These are phyloP conservation scores for Noctua janthe DNA, from an alignment of 2,888 invertebrate genomes.

Conservation along the genomic window DNA sequence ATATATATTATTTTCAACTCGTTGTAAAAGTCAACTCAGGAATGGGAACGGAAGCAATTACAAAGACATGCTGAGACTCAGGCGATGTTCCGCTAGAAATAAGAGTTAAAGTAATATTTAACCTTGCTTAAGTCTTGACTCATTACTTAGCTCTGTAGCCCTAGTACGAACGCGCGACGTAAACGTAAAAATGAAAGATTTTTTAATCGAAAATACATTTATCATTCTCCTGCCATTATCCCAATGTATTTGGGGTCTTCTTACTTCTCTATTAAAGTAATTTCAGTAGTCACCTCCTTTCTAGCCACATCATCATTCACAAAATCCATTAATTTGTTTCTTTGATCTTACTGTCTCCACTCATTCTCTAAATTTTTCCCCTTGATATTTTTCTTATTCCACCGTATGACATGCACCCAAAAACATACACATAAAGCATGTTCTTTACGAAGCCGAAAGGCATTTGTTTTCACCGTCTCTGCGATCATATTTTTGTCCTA, in stretches of 20 bases:
- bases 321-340: not conserved
- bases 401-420: no score
- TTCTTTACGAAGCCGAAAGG: no score
- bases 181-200: not conserved
- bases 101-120: conserved; percentile 12
- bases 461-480: no score
- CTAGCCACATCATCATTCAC: no score
- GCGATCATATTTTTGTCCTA: no score
- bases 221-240: not conserved
- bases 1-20: conserved; percentile 17
- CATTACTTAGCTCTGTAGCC: conserved; percentile 6
- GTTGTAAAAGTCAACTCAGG: conserved; percentile 24
- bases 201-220: not conserved
- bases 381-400: no score
- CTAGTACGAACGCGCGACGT: not conserved
- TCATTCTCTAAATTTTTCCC: not conserved
- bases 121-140: conserved; percentile 16
- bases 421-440: no score
- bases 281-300: no score
- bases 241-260: not conserved
- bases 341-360: not conserved
- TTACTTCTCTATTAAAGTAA: not conserved
- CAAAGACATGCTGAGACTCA: conserved; percentile 12
- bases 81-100: conserved; percentile 30
- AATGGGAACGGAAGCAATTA: conserved; percentile 46